These are phyloP conservation scores for Trimorus sp. DNA, from an alignment of 2,888 invertebrate species.

Conservation along the genomic window DNA sequence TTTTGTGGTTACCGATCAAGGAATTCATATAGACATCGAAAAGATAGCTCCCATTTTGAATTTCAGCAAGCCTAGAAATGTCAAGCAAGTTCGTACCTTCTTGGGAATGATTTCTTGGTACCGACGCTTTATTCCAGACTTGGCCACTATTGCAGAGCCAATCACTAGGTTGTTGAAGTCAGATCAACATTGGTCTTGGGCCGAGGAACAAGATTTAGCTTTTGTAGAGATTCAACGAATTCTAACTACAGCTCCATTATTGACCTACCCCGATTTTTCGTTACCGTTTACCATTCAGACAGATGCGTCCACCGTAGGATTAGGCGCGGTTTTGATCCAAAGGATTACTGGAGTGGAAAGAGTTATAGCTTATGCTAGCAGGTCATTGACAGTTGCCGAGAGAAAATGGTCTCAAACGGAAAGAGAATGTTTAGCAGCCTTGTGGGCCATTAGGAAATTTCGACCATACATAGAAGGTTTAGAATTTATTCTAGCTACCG, in stretches of 20 bases:
- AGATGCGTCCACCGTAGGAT: not conserved
- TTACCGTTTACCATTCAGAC: conserved; percentile 6
- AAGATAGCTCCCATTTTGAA: not conserved
- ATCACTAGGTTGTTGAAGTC: conserved; percentile 9
- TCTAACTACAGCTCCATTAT: not conserved
- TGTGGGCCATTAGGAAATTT: conserved; percentile 23
- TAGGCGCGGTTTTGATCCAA: not conserved
- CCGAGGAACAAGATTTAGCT: not conserved
- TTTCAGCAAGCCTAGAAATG: not conserved
- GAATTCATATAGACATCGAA: not conserved
- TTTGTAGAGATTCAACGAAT: not conserved
- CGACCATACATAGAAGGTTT: conserved; percentile 13
- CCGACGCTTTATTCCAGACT: conserved; percentile 10
- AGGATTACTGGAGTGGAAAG: not conserved
- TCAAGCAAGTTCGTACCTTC: not conserved
- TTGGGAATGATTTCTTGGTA: conserved; percentile 8
- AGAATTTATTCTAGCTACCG: not conserved
- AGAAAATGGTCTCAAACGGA: conserved; percentile 7
- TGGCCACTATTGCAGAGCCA: conserved; percentile 12
- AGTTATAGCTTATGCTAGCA: conserved; percentile 7
- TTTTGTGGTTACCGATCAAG: not conserved
- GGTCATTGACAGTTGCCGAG: not conserved
- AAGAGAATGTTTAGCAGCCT: conserved; percentile 11
- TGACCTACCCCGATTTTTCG: conserved; percentile 5
- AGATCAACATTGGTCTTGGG: not conserved